A percentile compares a stretch with the other conserved stretches of the same genome.
Evolutionary conservation across 1,140 invertebrate species (phyloP).

Genomic region (Fopius arisanus): DNA sequence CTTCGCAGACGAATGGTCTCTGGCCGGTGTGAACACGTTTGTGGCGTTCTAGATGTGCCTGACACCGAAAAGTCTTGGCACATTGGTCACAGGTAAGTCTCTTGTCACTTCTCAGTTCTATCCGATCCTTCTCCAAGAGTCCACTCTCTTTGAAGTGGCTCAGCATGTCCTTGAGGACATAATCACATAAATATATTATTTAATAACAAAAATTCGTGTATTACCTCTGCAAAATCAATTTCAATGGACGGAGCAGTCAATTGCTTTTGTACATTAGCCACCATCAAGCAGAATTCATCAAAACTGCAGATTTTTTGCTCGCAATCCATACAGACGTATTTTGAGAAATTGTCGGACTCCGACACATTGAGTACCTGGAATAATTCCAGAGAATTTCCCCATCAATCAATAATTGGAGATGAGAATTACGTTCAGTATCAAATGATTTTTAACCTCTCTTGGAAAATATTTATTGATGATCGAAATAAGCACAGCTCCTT

Average conservation of each 20-base stretch:
- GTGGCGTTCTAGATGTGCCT: conserved; percentile 59
- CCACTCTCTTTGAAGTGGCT: conserved; percentile 52
- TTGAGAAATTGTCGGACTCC: conserved; percentile 50
- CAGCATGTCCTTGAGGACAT: conserved; percentile 56
- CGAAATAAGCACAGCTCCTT: conserved; percentile 52
- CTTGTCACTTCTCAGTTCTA: conserved; percentile 35
- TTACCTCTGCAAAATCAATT: conserved; percentile 57
- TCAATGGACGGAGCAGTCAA: conserved; percentile 51
- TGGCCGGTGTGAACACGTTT: conserved; percentile 57
- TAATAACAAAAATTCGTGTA: background rate
- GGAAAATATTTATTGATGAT: conserved; percentile 59
- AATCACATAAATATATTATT: background rate
- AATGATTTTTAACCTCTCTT: conserved; percentile 50
- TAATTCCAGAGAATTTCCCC: background rate
- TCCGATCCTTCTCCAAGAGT: conserved; percentile 38
- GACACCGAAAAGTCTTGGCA: conserved; percentile 55
- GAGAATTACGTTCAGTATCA: too few species aligned
- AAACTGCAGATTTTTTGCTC: conserved; percentile 57
- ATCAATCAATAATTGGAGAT: too few species aligned
- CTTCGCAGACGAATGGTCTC: conserved; percentile 56
- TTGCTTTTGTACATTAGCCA: conserved; percentile 58
- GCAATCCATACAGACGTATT: conserved; percentile 57
- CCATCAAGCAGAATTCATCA: conserved; percentile 59
- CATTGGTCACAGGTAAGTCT: conserved; percentile 50
- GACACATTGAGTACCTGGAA: conserved; percentile 54